phyloP scores from a whole-genome alignment of 2,797 vertebrate species.

The Australoheros facetus region DNA sequence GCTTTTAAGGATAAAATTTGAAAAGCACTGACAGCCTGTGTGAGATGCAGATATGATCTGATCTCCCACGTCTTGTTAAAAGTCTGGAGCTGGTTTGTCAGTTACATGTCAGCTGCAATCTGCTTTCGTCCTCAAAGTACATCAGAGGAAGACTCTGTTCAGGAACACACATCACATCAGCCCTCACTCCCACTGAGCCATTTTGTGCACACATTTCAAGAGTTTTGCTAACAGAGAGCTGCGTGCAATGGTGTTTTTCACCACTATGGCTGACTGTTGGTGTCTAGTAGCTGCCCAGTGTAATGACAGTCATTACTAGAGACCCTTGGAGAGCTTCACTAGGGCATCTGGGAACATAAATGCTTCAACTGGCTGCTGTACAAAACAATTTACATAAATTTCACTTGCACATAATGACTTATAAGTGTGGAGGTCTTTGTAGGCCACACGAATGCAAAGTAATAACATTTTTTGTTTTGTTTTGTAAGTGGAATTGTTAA shows the following conservation, averaged over 20 bases:
- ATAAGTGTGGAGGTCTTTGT: neutral
- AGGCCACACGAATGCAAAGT: neutral
- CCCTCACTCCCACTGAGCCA: neutral
- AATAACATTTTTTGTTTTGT: neutral
- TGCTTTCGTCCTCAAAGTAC: conserved; percentile 36
- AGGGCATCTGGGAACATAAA: conserved; percentile 37
- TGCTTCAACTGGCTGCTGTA: conserved; percentile 7
- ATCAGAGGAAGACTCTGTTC: conserved; percentile 36
- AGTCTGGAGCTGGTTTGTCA: conserved; percentile 49
- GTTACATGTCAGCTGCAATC: conserved; percentile 49
- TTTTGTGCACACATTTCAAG: conserved; percentile 16
- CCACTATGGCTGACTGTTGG: neutral
- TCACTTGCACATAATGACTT: neutral
- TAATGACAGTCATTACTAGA: conserved; percentile 49
- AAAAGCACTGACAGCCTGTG: conserved; percentile 11
- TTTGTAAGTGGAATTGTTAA: neutral
- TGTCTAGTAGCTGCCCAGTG: conserved; percentile 37
- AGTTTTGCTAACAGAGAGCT: neutral
- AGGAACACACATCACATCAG: conserved; percentile 26
- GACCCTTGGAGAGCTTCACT: conserved; percentile 23
- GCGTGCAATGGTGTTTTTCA: neutral
- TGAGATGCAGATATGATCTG: conserved; percentile 12
- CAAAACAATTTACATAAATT: conserved; percentile 30
- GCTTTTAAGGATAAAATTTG: conserved; percentile 7
- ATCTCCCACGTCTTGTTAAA: conserved; percentile 25